Base-by-base conservation (phyloP, 2,888 invertebrate species). In the Eristalinus aeneus region DNA sequence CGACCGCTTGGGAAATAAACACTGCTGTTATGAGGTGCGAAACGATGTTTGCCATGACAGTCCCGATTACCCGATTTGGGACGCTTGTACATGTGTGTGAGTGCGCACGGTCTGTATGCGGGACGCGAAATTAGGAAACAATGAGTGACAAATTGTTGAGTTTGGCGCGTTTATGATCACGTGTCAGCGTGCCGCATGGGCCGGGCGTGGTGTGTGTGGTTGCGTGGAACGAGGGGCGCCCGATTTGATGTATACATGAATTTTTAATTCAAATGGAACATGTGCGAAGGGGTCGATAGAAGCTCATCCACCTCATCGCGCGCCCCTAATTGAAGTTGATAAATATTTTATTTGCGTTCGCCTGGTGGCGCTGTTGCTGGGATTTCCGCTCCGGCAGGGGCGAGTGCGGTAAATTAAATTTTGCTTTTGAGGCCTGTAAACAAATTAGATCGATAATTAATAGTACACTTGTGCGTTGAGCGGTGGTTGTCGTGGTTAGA, bases 381-480 rank as follows among this genome's bases (percentile, higher is more conserved):
- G 12, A 20, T 56, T 23, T 0, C 39, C 11, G 16, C 34, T 61
- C 60, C 23, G 23, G 54, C 71, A 64, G 71, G 58, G 68, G 73
- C 11, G 69, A 46, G 56, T 79, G 16, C 2, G 79, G 79, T 79
- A 67, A 75, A 80, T 79, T 79, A 75, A 79, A 84, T 67, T 79
- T 71, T 53, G 61, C 65, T 71, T 61, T 75, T 16, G 65, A 84
- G 69, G 54, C 32, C 67, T 53, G 71, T 75, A 80, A 84, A 84
- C 84, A 84, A 80, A 84, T 84, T 80, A 79, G 75, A 80, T 84
- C 71, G 79, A 80, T 75, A 84, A 80, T 80, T 75, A 84, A 80
- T 84, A 61, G 74, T 54, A 56, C 16, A 32, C 23, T 32, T n/a
- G 39, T 36, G 64, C 32, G 10, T 23, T 39, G 11, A 32, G 5